Conservation (phyloP, 2,888 invertebrate genomes). For the Dryobota labecula region DNA sequence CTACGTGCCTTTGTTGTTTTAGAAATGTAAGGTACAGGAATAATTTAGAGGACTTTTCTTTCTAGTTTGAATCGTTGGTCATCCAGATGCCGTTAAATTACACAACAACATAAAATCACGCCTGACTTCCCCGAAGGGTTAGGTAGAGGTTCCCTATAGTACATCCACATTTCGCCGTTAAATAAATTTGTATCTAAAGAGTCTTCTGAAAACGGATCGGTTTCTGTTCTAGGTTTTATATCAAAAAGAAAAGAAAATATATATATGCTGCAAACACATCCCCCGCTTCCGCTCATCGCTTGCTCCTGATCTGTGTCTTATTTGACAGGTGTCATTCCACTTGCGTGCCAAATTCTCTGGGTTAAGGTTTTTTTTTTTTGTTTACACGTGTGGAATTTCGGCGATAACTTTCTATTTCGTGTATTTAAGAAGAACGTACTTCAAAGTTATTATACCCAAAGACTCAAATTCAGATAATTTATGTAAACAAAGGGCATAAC, state of each 20-base stretch:
- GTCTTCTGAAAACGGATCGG: not conserved
- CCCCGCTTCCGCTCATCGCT: slow-evolving; percentile 37
- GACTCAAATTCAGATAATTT: too few relatives aligned
- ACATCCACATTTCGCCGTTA: not conserved
- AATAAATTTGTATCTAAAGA: not conserved
- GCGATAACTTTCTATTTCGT: not conserved
- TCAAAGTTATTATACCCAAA: too few relatives aligned
- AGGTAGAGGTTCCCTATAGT: not conserved
- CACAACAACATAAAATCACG: not conserved
- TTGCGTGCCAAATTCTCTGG: slow-evolving; percentile 66
- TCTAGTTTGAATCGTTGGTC: not conserved
- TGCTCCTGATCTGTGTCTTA: slow-evolving; percentile 37
- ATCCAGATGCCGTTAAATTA: not conserved
- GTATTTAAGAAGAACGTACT: too few relatives aligned
- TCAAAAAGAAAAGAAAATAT: not conserved
- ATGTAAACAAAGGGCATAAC: too few relatives aligned
- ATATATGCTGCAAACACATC: not conserved
- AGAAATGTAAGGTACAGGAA: not conserved
- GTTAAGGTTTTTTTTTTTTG: slow-evolving; percentile 64
- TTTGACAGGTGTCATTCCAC: slow-evolving; percentile 81
- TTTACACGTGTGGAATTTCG: slow-evolving; percentile 41
- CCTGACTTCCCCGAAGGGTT: too few relatives aligned
- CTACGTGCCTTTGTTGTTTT: not conserved
- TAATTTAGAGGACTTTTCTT: not conserved
- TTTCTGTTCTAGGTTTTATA: not conserved